These are phyloP conservation scores for Lagopus leucura DNA, from an alignment of 2,113 vertebrate genomes.

Conservation along the genomic window DNA sequence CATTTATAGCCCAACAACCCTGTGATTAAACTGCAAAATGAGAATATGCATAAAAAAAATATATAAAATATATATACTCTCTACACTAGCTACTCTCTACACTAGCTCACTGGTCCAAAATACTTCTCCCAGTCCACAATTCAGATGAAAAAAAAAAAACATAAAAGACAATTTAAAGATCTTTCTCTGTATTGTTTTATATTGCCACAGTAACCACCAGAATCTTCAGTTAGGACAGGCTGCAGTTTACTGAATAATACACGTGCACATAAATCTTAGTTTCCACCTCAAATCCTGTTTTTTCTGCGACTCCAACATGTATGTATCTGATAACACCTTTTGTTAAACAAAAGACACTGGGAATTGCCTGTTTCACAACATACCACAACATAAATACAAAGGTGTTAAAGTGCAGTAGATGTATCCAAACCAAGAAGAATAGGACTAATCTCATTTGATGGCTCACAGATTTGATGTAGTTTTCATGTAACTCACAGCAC, in stretches of 20 bases:
- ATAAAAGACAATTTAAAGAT: background rate
- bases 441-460: background rate
- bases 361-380: background rate
- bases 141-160: background rate
- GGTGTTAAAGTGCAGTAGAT: background rate
- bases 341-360: background rate
- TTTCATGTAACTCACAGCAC: background rate
- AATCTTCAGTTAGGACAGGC: background rate
- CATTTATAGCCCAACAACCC: background rate
- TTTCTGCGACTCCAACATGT: background rate
- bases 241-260: background rate
- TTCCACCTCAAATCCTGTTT: background rate
- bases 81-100: background rate
- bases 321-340: conserved; percentile 1
- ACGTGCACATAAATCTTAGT: background rate
- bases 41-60: background rate
- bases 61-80: background rate
- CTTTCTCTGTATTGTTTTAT: background rate
- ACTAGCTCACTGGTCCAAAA: background rate
- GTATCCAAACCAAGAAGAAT: background rate
- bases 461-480: background rate
- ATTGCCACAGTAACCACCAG: background rate
- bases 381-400: background rate
- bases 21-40: background rate
- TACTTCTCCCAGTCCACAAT: background rate